Base-by-base conservation (phyloP, 2,113 vertebrate species). In the Pagrus major region DNA sequence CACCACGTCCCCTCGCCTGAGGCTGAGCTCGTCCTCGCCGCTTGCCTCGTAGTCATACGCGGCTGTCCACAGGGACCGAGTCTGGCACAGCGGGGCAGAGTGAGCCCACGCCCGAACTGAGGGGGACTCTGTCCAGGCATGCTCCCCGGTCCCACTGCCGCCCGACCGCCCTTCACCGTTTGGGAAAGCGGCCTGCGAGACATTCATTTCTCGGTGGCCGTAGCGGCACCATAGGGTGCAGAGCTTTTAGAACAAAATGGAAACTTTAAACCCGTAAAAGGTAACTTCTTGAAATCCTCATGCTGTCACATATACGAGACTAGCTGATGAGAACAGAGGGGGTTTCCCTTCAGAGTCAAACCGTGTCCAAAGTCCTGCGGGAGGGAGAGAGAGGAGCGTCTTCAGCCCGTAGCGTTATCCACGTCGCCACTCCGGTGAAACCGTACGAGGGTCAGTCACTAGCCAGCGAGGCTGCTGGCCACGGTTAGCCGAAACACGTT, bases 11-110 rank as follows among this genome's bases (percentile, higher is more conserved):
- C 96, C 96, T 7, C 94, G 93, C 37, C 95, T 88, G 80, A 97
- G 94, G 83, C 95, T 97, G 90, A 96, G 95, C 91, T 97, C 96
- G 86, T 97, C 96, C 89, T 97, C 96, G 29, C 96, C 94, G 86
- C 94, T 96, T 9, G 96, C 96, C 82, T 97, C 97, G 72, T 96
- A 96, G 91, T 97, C 96, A 60, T 95, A 97, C 12, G 96, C 95
- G 18, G 96, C 96, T 1, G 96, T 96, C 96, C 96, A 97, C 23
- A 97, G 90, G 41, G 95, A 94, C 16, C 92, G 92, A 21, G 91
- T 92, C 10, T 88, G 84, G 76, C 93, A 95, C 80, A 92, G 92
- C 78, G 90, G 95, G 64, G 95, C 92, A 23, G 95, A 95, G 80
- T 96, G 92, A 84, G 95, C 93, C 90, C 96, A 95, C 41, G 95